phyloP scores from a whole-genome alignment of 2,797 vertebrate species.

The Coendou prehensilis region DNA sequence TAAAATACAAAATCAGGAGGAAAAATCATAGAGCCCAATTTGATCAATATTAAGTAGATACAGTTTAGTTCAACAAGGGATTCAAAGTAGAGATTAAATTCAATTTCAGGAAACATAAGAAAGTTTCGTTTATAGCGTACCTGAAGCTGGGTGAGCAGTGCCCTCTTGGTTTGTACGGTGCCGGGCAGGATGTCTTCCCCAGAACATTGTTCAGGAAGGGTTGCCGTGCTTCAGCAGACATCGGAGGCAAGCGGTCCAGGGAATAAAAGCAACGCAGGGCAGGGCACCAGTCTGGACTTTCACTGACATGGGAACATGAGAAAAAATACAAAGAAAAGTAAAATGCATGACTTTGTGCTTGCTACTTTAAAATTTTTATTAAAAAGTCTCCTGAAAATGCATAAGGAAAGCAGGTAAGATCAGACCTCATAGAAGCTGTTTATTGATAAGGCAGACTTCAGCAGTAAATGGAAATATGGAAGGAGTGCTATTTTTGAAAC shows the following conservation, averaged over 20 bases:
- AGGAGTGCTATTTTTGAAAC: neutral
- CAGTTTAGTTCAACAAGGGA: neutral
- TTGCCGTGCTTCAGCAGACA: neutral
- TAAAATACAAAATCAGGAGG: neutral
- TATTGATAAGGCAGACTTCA: neutral
- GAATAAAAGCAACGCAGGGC: neutral
- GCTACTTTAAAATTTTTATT: neutral
- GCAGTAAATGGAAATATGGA: neutral
- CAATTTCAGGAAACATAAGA: constrained; percentile 1
- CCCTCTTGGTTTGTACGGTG: neutral
- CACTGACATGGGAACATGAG: neutral
- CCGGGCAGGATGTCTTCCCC: neutral
- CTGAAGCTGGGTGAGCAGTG: neutral
- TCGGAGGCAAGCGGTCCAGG: neutral
- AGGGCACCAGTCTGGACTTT: neutral
- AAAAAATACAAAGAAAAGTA: constrained; percentile 40
- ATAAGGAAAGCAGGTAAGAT: neutral
- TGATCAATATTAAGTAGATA: neutral
- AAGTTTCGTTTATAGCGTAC: neutral
- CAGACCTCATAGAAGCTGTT: neutral
- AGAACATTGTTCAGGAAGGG: neutral
- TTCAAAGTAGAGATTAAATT: constrained; percentile 7
- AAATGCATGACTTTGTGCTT: neutral
- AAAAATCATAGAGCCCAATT: neutral
- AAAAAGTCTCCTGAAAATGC: constrained; percentile 40